Conservation (phyloP, 2,888 invertebrate species). For the Apotomis capreana region DNA sequence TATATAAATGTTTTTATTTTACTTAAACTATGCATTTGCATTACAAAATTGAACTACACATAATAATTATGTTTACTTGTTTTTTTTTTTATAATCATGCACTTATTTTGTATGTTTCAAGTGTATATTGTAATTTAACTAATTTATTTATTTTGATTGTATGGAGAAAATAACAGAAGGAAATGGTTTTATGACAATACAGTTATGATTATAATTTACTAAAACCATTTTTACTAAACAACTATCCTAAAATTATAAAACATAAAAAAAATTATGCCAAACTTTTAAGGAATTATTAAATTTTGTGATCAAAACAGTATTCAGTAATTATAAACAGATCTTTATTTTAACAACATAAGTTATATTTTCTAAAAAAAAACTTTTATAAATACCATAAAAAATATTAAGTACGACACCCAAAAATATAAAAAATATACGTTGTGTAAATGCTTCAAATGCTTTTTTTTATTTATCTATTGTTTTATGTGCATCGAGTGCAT, state of each 20-base stretch:
- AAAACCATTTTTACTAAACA: background rate
- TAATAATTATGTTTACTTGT: background rate
- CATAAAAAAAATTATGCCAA: background rate
- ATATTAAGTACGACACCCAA: conserved; percentile 34
- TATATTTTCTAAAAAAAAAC: background rate
- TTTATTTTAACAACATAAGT: conserved; percentile 8
- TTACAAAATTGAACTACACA: conserved; percentile 21
- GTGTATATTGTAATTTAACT: too few species aligned
- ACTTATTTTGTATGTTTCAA: background rate
- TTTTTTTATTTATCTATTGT: too few species aligned
- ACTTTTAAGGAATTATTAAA: conserved; percentile 15
- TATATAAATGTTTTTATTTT: conserved; percentile 16
- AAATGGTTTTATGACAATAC: too few species aligned
- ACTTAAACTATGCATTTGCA: conserved; percentile 4
- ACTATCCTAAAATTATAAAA: background rate
- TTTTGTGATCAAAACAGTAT: conserved; percentile 48
- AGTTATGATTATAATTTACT: too few species aligned
- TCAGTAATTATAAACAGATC: conserved; percentile 43
- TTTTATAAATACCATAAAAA: background rate
- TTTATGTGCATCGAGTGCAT: too few species aligned
- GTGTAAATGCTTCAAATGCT: conserved; percentile 31
- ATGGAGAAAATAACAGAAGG: too few species aligned
- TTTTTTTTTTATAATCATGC: conserved; percentile 12
- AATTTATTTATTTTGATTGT: too few species aligned
- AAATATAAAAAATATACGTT: background rate